Evolutionary conservation across 2,797 vertebrate genomes (phyloP).

Genomic region (Ctenosaura bakeri): DNA sequence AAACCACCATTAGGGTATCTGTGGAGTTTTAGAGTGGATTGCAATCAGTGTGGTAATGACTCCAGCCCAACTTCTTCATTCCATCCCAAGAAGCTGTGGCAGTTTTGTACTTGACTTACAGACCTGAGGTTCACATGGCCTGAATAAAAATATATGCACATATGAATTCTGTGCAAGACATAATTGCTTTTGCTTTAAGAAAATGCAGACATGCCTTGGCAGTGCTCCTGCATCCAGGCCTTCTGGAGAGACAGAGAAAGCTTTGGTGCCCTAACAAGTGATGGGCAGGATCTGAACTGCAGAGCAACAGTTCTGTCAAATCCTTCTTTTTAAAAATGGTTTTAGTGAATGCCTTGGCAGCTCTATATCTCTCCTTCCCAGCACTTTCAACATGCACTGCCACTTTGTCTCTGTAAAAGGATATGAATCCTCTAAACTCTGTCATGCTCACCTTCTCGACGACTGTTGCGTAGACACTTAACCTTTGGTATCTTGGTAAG

Average conservation of each 20-base stretch:
- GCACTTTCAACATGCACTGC: not conserved
- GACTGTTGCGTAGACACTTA: constrained; percentile 91
- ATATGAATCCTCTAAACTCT: constrained; percentile 1
- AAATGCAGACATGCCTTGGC: not conserved
- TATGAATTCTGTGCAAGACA: not conserved
- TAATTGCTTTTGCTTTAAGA: not conserved
- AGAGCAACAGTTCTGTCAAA: not conserved
- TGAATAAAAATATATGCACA: not conserved
- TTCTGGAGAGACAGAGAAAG: not conserved
- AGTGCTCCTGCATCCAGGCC: not conserved
- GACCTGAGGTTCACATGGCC: not conserved
- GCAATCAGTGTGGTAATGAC: not conserved
- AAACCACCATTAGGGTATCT: not conserved
- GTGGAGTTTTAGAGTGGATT: not conserved
- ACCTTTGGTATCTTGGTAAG: constrained; percentile 96
- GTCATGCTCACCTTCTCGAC: constrained; percentile 89
- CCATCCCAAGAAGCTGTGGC: not conserved
- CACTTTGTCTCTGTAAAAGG: not conserved
- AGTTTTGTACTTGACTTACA: not conserved
- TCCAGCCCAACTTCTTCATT: not conserved
- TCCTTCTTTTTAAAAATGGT: not conserved
- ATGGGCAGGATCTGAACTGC: not conserved
- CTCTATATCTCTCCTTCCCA: not conserved
- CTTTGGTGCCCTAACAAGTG: not conserved
- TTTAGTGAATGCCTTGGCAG: not conserved